Evolutionary conservation across 35 echinoderm and acorn worm species (phyloP), one percentile per base, ranked within the genome.

Genomic region (Acanthaster planci): DNA sequence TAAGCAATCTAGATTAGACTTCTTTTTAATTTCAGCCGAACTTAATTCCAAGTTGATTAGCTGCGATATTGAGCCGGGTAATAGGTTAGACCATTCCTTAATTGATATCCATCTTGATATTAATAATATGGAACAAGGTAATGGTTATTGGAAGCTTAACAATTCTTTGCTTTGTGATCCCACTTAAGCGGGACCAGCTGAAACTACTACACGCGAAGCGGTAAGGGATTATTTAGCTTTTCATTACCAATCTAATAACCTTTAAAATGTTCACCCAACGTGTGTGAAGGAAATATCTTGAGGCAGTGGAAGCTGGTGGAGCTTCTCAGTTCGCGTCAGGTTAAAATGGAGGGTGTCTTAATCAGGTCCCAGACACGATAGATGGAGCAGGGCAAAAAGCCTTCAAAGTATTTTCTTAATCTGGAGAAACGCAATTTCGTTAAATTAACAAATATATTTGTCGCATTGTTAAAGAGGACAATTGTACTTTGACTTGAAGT

Each of bases 291-390:
- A 51, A 29, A n/a, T n/a, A 81, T 22, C 39, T 22, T 5, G 19
- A 81, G 5, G 2, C 47, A 51, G 18, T 81, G 14, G 79, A 81
- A 51, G 51, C 40, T 30, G 51, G 51, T 26, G 5, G 79, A 81
- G 16, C 51, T 81, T 39, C 27, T 51, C 19, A 7, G 31, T 12
- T 54, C 53, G 14, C 67, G 84, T 15, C 30, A 8, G 32, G 37
- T 52, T 19, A 76, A 50, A 50, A 78, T 44, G n/a, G 72, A 78
- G 12, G 84, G 84, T 27, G 64, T n/a, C n/a, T n/a, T n/a, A n/a
- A n/a, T n/a, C n/a, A n/a, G n/a, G n/a, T n/a, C n/a, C n/a, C n/a
- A n/a, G n/a, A n/a, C n/a, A n/a, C n/a, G n/a, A n/a, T n/a, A n/a
- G n/a, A n/a, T n/a, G n/a, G n/a, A n/a, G n/a, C n/a, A n/a, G n/a